These are phyloP conservation scores for Perizoma affinitatum DNA, from an alignment of 2,888 invertebrate genomes.

Conservation along the genomic window DNA sequence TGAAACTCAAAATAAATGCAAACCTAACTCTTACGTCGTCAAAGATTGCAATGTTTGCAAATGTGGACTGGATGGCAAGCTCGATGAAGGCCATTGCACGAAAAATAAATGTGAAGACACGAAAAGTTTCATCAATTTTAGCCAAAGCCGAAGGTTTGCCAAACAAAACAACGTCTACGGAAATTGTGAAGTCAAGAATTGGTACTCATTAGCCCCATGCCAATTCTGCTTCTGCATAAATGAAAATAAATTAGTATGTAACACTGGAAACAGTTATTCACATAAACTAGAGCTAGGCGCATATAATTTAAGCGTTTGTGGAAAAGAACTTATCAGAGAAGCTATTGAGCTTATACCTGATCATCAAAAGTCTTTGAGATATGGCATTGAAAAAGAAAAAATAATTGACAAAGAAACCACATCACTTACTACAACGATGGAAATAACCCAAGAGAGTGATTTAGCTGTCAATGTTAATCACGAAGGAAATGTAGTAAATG, in stretches of 20 bases:
- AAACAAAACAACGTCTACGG: conserved; percentile 41
- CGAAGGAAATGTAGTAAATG: conserved; percentile 13
- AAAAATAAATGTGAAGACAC: conserved; percentile 53
- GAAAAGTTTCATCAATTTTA: background rate
- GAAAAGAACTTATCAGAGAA: conserved; percentile 52
- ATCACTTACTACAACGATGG: conserved; percentile 3
- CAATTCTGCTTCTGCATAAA: conserved; percentile 66
- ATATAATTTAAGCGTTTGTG: conserved; percentile 58
- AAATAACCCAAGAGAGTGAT: background rate
- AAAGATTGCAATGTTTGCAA: conserved; percentile 66
- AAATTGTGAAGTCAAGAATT: conserved; percentile 55
- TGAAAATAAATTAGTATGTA: conserved; percentile 63
- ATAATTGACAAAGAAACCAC: conserved; percentile 1
- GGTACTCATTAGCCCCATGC: conserved; percentile 68
- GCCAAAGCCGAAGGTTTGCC: conserved; percentile 29
- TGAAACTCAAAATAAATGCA: conserved; percentile 41
- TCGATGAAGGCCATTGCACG: conserved; percentile 58
- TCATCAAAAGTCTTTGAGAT: conserved; percentile 32
- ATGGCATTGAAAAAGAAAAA: conserved; percentile 18
- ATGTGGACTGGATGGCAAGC: conserved; percentile 53
- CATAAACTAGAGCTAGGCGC: conserved; percentile 50
- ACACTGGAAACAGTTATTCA: conserved; percentile 44
- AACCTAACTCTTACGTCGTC: conserved; percentile 52
- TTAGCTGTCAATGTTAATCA: conserved; percentile 10
- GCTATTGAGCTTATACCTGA: conserved; percentile 49